Percentiles rank a stretch among this genome's conserved stretches.
These are phyloP conservation scores for Microcebus jonahi DNA, from an alignment of 2,113 vertebrate species.

Conservation along the genomic window DNA sequence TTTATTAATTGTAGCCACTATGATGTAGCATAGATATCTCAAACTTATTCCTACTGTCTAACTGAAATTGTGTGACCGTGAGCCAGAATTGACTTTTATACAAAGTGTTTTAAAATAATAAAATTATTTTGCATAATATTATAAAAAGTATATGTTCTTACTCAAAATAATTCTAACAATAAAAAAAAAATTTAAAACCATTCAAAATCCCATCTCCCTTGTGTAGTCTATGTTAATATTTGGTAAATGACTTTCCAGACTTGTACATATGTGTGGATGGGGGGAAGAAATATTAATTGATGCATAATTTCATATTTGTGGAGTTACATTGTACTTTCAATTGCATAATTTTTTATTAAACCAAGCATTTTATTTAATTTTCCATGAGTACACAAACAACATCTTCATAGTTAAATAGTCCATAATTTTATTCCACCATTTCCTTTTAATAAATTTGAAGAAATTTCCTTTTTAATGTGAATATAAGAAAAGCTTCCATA, in stretches of 20 bases:
- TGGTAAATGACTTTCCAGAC: neutral
- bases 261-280: neutral
- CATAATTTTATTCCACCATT: constrained; percentile 17
- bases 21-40: neutral
- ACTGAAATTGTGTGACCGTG: neutral
- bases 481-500: constrained; percentile 22
- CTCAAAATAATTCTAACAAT: constrained; percentile 2
- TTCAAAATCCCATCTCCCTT: neutral
- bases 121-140: neutral
- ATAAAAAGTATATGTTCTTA: neutral
- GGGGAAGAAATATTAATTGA: neutral
- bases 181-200: neutral
- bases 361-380: constrained; percentile 6
- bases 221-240: neutral
- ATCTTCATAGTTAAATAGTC: neutral
- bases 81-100: neutral
- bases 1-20: neutral
- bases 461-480: constrained; percentile 44
- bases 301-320: neutral
- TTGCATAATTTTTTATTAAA: constrained; percentile 30
- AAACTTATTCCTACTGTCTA: neutral
- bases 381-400: neutral
- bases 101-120: neutral
- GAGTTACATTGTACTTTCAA: neutral
- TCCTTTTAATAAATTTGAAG: constrained; percentile 37